Conservation (phyloP, 2,113 vertebrate species). For the Procavia capensis region DNA sequence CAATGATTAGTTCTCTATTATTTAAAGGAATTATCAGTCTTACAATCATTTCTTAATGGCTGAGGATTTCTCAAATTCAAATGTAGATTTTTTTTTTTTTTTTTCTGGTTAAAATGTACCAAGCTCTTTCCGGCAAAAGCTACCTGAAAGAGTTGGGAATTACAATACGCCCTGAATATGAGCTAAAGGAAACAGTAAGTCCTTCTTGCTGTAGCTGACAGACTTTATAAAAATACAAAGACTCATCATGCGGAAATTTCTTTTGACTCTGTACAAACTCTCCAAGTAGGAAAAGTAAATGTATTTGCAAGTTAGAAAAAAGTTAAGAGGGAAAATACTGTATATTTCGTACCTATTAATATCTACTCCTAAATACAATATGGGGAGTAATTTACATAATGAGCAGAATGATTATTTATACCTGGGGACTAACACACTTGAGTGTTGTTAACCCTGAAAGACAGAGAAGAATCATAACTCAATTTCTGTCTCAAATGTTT, state of each 20-base stretch:
- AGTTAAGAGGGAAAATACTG: background rate
- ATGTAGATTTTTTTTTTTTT: background rate
- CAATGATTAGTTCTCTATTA: background rate
- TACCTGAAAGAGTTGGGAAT: background rate
- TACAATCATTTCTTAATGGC: background rate
- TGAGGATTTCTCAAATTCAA: background rate
- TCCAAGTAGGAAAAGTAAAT: background rate
- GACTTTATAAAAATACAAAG: background rate
- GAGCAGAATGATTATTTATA: constrained; percentile 16
- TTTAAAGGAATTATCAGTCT: background rate
- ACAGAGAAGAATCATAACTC: background rate
- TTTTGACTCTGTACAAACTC: background rate
- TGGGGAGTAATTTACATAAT: background rate
- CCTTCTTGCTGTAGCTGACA: background rate
- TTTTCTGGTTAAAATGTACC: background rate
- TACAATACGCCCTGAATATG: background rate
- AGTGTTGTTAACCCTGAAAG: background rate
- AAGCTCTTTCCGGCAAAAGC: background rate
- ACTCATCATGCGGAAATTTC: background rate
- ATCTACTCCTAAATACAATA: constrained; percentile 13
- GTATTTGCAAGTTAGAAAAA: background rate
- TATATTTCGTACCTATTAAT: background rate
- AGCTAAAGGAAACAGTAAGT: background rate
- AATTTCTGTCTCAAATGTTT: background rate
- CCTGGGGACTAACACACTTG: background rate